A percentile compares a stretch with the other conserved stretches of the same genome.
phyloP scores from a whole-genome alignment of 2,888 invertebrate genomes.

The Taenaris catops region DNA sequence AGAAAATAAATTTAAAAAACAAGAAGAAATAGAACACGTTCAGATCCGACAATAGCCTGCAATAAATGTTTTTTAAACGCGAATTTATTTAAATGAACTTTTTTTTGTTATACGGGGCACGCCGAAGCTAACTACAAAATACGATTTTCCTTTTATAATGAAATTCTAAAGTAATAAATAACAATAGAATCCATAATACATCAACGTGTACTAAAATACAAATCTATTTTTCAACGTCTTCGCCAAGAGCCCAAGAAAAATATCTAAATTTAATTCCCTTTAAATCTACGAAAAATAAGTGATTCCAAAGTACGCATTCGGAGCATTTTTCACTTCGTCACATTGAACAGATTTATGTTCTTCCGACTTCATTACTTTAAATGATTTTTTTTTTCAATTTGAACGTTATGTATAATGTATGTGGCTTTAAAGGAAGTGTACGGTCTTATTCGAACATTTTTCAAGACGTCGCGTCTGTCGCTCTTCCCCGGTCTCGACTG shows the following conservation, averaged over 20 bases:
- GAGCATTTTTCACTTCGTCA: constrained; percentile 47
- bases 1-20: too few species aligned
- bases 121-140: too few species aligned
- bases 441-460: constrained; percentile 36
- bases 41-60: too few species aligned
- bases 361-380: constrained; percentile 38
- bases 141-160: too few species aligned
- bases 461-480: constrained; percentile 44
- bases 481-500: constrained; percentile 38
- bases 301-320: constrained; percentile 32
- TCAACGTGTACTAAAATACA: too few species aligned
- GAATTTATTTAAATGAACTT: too few species aligned
- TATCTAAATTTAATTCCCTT: constrained; percentile 22
- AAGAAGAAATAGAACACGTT: too few species aligned
- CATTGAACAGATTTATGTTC: constrained; percentile 44
- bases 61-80: too few species aligned
- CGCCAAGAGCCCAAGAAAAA: constrained; percentile 16
- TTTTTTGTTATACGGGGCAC: too few species aligned
- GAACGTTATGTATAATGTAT: constrained; percentile 26
- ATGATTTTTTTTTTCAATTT: constrained; percentile 39
- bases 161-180: too few species aligned
- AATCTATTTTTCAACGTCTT: too few species aligned
- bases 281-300: constrained; percentile 27
- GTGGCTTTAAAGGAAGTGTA: constrained; percentile 24
- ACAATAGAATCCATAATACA: too few species aligned